Evolutionary conservation across 2,113 vertebrate species (phyloP).

Genomic region (Arenaria interpres): DNA sequence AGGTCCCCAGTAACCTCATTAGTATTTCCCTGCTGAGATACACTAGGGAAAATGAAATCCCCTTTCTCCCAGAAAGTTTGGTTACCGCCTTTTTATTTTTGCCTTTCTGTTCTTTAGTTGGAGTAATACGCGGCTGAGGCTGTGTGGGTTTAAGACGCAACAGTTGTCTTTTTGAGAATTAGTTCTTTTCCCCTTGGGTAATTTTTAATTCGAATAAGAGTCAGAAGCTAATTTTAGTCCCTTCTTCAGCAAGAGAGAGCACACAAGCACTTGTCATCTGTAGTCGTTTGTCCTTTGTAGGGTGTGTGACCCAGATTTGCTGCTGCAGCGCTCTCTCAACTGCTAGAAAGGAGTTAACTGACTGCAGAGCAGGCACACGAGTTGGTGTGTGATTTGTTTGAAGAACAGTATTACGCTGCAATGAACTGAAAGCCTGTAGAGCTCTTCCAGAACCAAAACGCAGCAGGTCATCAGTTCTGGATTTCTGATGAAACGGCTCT

Average conservation of each 20-base stretch:
- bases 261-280: background rate
- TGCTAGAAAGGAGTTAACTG: background rate
- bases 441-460: constrained; percentile 20
- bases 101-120: background rate
- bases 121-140: background rate
- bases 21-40: fast-evolving
- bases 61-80: background rate
- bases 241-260: constrained; percentile 15
- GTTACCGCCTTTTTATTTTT: background rate
- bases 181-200: constrained; percentile 16
- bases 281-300: constrained; percentile 28
- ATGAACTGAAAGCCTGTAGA: background rate
- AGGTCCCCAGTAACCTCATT: background rate
- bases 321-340: constrained; percentile 4
- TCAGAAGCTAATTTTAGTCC: constrained; percentile 52
- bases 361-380: background rate
- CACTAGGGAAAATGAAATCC: background rate
- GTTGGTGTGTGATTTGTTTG: background rate
- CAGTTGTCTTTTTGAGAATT: constrained; percentile 17
- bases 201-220: constrained; percentile 34
- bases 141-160: constrained; percentile 2
- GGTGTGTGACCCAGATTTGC: constrained; percentile 51
- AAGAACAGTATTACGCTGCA: background rate
- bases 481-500: background rate
- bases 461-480: background rate